Evolutionary conservation across 2,797 vertebrate species (phyloP), one percentile per base, ranked within the genome.

Genomic region (Triplophysa yarkandensis): DNA sequence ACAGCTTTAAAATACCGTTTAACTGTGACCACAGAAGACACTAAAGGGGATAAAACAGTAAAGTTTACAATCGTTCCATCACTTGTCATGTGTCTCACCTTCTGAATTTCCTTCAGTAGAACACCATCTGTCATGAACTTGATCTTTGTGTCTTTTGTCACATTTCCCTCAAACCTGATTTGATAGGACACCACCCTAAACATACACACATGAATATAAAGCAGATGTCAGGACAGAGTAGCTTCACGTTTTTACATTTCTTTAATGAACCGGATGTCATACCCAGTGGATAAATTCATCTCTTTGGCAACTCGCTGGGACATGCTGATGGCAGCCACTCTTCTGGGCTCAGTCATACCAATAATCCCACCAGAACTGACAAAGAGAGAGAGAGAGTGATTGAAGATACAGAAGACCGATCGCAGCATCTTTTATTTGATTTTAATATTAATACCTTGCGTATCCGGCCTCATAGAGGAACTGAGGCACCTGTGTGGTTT

Each of bases 61-160:
- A 11, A 8, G 13, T 39, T 39, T 4, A 10, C 9, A 39, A 6
- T 10, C n/a, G 9, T 4, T 9, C 10, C 10, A 39, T 39, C 36
- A 11, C 36, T 10, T 2, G 7, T 39, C 10, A 2, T 10, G 17
- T 1, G n/a, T 36, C 6, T 62, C 21, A 98, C 97, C 94, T 93
- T 97, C 87, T 99, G 96, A 78, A 99, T 92, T 86, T 99, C 97
- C 80, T 98, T 98, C 75, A 99, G 89, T 61, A 99, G 81, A 66
- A 99, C 96, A 0, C 98, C 98, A 0, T 99, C 97, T 0, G 98
- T 99, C 97, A 99, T 97, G 87, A 99, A 99, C 87, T 99, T 99
- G 84, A 99, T 95, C 77, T 90, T 95, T 0, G 98, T 99, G 57
- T 98, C 93, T 0, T 89, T 85, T 0, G 95, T 95, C 67, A 96